Evolutionary conservation across 2,113 vertebrate species (phyloP).

Genomic region (Apodemus speciosus): DNA sequence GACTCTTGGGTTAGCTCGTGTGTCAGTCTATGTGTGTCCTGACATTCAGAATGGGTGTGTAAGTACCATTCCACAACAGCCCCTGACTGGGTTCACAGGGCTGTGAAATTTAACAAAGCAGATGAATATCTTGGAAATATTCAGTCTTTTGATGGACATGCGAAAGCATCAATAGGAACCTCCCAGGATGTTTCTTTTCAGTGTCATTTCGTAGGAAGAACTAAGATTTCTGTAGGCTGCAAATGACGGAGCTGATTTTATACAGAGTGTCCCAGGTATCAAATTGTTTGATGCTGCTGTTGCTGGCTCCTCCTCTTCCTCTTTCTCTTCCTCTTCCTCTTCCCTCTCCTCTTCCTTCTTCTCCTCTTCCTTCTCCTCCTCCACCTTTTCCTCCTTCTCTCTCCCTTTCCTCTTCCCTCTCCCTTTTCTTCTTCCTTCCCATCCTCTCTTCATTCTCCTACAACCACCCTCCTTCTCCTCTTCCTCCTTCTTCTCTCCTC

Average conservation of each 20-base stretch:
- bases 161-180: conserved; percentile 53
- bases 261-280: conserved; percentile 13
- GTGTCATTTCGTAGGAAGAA: conserved; percentile 7
- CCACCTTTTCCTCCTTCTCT: not conserved
- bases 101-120: conserved; percentile 66
- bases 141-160: conserved; percentile 46
- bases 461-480: not conserved
- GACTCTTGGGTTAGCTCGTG: not conserved
- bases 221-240: conserved; percentile 33
- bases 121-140: conserved; percentile 61
- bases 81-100: conserved; percentile 32
- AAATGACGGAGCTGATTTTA: not conserved
- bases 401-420: not conserved
- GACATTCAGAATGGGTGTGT: not conserved
- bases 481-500: not conserved
- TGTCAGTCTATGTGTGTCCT: not conserved
- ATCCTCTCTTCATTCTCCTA: no score
- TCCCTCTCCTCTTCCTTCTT: not conserved
- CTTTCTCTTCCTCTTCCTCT: not conserved
- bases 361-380: not conserved
- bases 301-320: not conserved
- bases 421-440: not conserved
- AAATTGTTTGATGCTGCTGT: not conserved
- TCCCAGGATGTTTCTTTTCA: conserved; percentile 44
- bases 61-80: not conserved